Conservation (phyloP, 1,140 invertebrate species). For the Drosophila funebris region DNA sequence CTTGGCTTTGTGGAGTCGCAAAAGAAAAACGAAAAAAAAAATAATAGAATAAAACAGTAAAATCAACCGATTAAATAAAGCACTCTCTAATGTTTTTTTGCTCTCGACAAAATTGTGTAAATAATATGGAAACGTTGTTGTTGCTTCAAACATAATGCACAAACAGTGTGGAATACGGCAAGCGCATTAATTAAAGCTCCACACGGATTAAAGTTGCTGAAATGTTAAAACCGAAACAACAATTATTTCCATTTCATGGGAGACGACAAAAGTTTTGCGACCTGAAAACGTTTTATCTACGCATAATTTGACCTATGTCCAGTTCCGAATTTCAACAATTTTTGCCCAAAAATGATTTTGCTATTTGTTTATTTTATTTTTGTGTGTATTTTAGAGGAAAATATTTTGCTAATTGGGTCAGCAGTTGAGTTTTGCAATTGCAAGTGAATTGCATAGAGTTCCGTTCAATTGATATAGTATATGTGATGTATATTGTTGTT, state of each 20-base stretch:
- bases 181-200: constrained; percentile 34
- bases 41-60: neutral
- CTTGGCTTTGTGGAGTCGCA: constrained; percentile 1
- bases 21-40: constrained; percentile 1
- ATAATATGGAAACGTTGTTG: constrained; percentile 12
- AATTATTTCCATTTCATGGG: constrained; percentile 20
- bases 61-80: neutral
- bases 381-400: constrained; percentile 12
- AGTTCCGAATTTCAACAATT: constrained; percentile 23
- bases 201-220: constrained; percentile 34
- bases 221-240: constrained; percentile 25
- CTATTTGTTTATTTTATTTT: neutral
- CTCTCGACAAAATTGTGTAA: neutral
- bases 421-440: constrained; percentile 25
- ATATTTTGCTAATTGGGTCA: constrained; percentile 69
- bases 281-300: constrained; percentile 45
- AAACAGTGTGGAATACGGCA: neutral
- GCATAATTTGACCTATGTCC: constrained; percentile 43
- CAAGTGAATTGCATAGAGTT: neutral
- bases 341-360: neutral
- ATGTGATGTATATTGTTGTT: constrained; percentile 34
- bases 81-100: neutral
- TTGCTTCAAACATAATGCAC: constrained; percentile 19
- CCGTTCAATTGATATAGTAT: constrained; percentile 17
- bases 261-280: constrained; percentile 16